phyloP scores from a whole-genome alignment of 2,113 vertebrate genomes.

The Podiceps cristatus region DNA sequence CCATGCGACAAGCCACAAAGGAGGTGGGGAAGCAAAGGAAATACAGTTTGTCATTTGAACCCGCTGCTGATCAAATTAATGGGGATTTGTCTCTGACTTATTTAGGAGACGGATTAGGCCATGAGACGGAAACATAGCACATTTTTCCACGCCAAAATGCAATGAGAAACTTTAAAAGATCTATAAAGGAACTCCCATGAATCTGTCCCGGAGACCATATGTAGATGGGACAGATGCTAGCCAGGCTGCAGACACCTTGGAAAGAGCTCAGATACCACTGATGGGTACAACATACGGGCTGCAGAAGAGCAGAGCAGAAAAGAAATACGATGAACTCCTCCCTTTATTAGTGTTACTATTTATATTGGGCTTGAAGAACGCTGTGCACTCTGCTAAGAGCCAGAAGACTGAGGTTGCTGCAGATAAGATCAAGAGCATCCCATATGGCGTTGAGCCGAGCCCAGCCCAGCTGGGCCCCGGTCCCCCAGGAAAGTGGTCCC shows the following conservation, averaged over 20 bases:
- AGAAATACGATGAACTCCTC: not conserved
- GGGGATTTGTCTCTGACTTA: not conserved
- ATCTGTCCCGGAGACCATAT: conserved; percentile 27
- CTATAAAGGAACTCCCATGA: not conserved
- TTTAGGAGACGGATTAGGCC: not conserved
- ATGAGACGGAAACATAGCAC: not conserved
- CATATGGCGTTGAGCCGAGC: not conserved
- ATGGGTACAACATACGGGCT: conserved; percentile 2
- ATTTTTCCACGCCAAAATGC: conserved; percentile 19
- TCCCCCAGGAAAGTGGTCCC: not conserved
- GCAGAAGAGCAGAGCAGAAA: not conserved
- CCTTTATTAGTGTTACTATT: conserved; percentile 31
- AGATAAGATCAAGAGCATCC: conserved; percentile 11
- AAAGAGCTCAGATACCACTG: not conserved
- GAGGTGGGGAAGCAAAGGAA: not conserved
- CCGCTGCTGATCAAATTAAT: not conserved
- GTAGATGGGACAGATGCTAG: conserved; percentile 30
- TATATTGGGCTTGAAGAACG: not conserved
- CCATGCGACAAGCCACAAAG: not conserved
- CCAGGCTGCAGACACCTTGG: conserved; percentile 30
- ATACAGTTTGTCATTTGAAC: not conserved
- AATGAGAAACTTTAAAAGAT: conserved; percentile 1
- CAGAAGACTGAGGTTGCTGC: not conserved
- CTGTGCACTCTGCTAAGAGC: not conserved
- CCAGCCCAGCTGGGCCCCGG: not conserved